Conservation (phyloP, 2,113 vertebrate species). For the Campylomormyrus tamandua region DNA sequence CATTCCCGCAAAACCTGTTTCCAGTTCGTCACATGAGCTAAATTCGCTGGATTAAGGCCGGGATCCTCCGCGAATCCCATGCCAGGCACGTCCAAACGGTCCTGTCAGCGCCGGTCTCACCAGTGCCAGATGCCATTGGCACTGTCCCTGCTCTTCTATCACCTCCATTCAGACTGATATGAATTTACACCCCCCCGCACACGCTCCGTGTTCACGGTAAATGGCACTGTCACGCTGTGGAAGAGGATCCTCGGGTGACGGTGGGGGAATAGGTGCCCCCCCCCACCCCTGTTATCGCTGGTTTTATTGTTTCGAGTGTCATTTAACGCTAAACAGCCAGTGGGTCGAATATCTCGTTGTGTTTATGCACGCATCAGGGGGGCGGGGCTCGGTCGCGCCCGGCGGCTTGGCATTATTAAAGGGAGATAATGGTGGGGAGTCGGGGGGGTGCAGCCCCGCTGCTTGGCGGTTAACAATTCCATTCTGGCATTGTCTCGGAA, state of each 20-base stretch:
- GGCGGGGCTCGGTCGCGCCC: background rate
- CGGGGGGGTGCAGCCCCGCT: background rate
- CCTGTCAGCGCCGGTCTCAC: background rate
- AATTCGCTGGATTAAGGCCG: background rate
- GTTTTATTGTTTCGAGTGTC: background rate
- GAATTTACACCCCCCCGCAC: background rate
- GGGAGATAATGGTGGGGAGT: background rate
- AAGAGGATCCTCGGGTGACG: background rate
- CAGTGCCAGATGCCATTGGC: background rate
- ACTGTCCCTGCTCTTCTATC: background rate
- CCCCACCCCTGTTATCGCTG: background rate
- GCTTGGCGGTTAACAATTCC: background rate
- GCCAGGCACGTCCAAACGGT: background rate
- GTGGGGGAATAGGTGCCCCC: background rate
- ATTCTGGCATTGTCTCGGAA: conserved; percentile 4
- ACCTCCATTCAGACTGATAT: background rate
- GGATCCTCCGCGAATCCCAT: background rate
- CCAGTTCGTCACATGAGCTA: background rate
- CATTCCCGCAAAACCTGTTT: background rate
- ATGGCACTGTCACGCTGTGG: background rate
- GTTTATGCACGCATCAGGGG: conserved; percentile 4
- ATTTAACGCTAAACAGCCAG: conserved; percentile 11
- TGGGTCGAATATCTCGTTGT: background rate
- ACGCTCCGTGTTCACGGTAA: background rate
- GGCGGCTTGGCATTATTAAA: conserved; percentile 3